Base-by-base conservation (phyloP, 2,113 vertebrate genomes). In the Cyanoramphus novaezelandiae region DNA sequence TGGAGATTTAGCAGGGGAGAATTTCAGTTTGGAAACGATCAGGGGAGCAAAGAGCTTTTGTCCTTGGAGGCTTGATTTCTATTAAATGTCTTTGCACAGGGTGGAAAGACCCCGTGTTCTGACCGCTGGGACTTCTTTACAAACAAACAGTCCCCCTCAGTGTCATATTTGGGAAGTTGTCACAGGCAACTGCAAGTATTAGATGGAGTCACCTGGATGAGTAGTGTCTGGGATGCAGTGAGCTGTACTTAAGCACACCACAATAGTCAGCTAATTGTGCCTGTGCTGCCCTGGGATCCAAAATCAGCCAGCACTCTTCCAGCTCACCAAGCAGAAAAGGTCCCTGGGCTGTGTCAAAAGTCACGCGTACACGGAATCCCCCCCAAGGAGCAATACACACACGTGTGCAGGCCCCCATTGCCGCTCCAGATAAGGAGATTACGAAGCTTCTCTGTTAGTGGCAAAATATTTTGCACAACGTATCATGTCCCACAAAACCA, bases 201-300 rank as follows among this genome's bases (percentile, higher is more conserved):
- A 49, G 44, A 33, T 5, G 63, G 52, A 93, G 67, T 72, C 57
- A 43, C 53, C 23, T 11, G 6, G n/a, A 10, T 4, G 47, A 76
- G 64, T n/a, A 90, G 55, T 6, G 71, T 41, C 88, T 77, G 57
- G 82, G 60, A 50, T 41, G 92, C 82, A 85, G 41, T 3, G 59
- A 84, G 37, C 86, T 79, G 86, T 69, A 8, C 41, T 52, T 23
- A 52, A 63, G 11, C 43, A 44, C 41, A 53, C 23, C 1, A 0
- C 82, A 76, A 70, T 80, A 82, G 78, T 83, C 81, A 95, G 92
- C 60, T 94, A 44, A 27, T 77, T 39, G 75, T 24, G 78, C n/a
- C 63, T 64, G 24, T 23, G 83, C 65, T 85, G 89, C 70, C 57
- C 81, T 64, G 70, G 72, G 80, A 90, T 44, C 44, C 62, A 29